phyloP scores from a whole-genome alignment of 2,113 vertebrate genomes.

The Perccottus glenii region DNA sequence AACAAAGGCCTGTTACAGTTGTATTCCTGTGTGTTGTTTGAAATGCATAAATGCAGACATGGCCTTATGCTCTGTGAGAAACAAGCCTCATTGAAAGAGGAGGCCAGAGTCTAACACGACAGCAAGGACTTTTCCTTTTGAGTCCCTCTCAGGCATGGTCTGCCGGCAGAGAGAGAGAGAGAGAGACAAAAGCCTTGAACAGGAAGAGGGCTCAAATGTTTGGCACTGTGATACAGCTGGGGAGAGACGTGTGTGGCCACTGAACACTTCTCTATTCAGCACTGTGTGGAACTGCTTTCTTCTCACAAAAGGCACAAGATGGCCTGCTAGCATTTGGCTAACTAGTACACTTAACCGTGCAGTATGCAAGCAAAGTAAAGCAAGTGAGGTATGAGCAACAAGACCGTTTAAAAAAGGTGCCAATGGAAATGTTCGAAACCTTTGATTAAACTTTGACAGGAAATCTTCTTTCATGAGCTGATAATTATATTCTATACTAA shows the following conservation, averaged over 20 bases:
- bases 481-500: not conserved
- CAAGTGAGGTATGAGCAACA: too few relatives aligned
- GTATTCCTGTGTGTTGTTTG: conserved; percentile 23
- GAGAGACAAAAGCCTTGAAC: conserved; percentile 49
- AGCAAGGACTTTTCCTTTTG: conserved; percentile 44
- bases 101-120: conserved; percentile 45
- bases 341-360: too few relatives aligned
- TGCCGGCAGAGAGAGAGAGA: conserved; percentile 57
- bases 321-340: conserved; percentile 34
- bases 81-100: conserved; percentile 39
- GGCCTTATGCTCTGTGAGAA: conserved; percentile 29
- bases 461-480: not conserved
- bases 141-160: conserved; percentile 40
- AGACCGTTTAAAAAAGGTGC: too few relatives aligned
- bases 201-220: conserved; percentile 65
- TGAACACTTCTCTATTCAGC: conserved; percentile 62
- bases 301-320: conserved; percentile 41
- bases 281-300: conserved; percentile 46
- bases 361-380: not conserved
- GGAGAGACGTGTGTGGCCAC: conserved; percentile 58
- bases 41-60: conserved; percentile 35
- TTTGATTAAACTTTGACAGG: conserved; percentile 13
- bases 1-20: conserved; percentile 17
- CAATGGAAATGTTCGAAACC: not conserved
- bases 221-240: conserved; percentile 51